phyloP scores from a whole-genome alignment of 2,888 invertebrate genomes.

The Lepetodrilus schrolli region DNA sequence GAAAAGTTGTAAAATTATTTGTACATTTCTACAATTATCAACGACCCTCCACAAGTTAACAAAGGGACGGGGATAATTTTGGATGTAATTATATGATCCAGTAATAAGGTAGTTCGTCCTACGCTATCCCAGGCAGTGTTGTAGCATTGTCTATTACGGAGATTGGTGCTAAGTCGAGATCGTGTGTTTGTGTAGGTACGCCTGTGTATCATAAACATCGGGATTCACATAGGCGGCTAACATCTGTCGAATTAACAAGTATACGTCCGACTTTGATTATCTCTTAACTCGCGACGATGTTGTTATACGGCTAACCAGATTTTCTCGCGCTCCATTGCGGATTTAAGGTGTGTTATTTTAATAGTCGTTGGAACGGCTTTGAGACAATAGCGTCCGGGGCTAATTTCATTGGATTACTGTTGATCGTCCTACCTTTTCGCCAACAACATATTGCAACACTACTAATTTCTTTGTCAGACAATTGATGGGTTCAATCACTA shows the following conservation, averaged over 20 bases:
- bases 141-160: too few relatives aligned
- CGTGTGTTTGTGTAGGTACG: too few relatives aligned
- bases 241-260: slow-evolving; percentile 23
- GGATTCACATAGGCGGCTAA: neutral
- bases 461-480: neutral
- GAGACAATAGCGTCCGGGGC: slow-evolving; percentile 18
- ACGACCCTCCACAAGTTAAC: too few relatives aligned
- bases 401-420: slow-evolving; percentile 26
- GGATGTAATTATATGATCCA: too few relatives aligned
- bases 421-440: too few relatives aligned
- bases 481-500: slow-evolving; percentile 10
- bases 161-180: too few relatives aligned
- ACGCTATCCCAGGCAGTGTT: too few relatives aligned
- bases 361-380: neutral
- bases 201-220: slow-evolving; percentile 12
- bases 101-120: too few relatives aligned
- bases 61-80: too few relatives aligned
- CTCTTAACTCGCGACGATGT: neutral
- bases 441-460: slow-evolving; percentile 9
- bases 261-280: slow-evolving; percentile 6
- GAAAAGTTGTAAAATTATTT: too few relatives aligned
- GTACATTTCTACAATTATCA: too few relatives aligned
- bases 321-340: slow-evolving; percentile 6
- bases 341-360: slow-evolving; percentile 12
- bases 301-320: neutral